These are phyloP conservation scores for Orthosia gothica DNA, from an alignment of 2,888 invertebrate species.

Conservation along the genomic window DNA sequence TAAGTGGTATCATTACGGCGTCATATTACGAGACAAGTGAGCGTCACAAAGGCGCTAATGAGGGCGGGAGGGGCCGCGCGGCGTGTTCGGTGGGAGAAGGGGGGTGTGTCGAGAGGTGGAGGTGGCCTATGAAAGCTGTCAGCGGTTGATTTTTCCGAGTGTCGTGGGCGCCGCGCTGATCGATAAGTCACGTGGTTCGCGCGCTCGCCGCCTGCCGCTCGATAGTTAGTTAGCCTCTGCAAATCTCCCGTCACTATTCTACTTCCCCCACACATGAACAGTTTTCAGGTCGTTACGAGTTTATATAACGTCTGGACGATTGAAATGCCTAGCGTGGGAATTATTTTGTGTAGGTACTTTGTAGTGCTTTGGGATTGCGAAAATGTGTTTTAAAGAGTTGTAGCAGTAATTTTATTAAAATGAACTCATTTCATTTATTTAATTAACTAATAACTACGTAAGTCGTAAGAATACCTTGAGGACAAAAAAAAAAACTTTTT, in stretches of 20 bases:
- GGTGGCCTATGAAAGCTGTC: slow-evolving; percentile 90
- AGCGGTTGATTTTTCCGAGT: slow-evolving; percentile 92
- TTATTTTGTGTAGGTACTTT: slow-evolving; percentile 17
- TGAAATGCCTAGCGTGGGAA: slow-evolving; percentile 21
- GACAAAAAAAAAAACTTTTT: neutral
- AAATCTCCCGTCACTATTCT: slow-evolving; percentile 87
- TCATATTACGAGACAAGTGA: slow-evolving; percentile 90
- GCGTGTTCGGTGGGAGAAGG: slow-evolving; percentile 57
- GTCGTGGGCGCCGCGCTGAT: slow-evolving; percentile 90
- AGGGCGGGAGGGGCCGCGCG: slow-evolving; percentile 79
- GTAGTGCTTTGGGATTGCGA: neutral
- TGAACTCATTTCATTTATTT: no score
- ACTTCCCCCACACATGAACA: slow-evolving; percentile 68
- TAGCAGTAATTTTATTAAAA: neutral
- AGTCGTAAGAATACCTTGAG: no score
- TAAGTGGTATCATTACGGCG: slow-evolving; percentile 88
- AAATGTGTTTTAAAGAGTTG: neutral
- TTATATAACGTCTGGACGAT: slow-evolving; percentile 53
- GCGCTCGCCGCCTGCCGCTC: slow-evolving; percentile 79
- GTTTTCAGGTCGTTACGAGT: slow-evolving; percentile 64
- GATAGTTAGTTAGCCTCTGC: slow-evolving; percentile 87
- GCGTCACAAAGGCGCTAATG: slow-evolving; percentile 91
- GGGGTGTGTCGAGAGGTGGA: slow-evolving; percentile 73
- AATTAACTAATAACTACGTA: no score
- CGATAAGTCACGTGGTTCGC: slow-evolving; percentile 90